Evolutionary conservation across 2,888 invertebrate species (phyloP), one percentile per base, ranked within the genome.

Genomic region (Drosophila buzzatii): DNA sequence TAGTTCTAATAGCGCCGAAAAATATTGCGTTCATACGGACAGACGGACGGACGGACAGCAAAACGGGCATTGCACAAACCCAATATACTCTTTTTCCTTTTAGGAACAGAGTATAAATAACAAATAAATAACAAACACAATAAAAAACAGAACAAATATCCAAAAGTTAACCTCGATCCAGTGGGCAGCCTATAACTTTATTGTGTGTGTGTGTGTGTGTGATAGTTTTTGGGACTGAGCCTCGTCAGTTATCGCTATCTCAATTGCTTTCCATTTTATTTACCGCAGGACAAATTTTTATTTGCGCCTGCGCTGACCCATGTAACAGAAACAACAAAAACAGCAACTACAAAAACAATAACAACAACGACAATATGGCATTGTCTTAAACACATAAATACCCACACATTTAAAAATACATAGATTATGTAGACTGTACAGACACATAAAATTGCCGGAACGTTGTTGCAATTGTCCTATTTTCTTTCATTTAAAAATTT

Each of bases 211-310:
- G 12, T 35, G 41, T 56, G 59, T 57, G 41, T 64, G 44, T 37
- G 51, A 44, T 47, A 41, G 31, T 18, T 27, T 55, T 55, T n/a
- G 23, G 39, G 14, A 27, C 35, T 58, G 77, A 35, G 71, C 45
- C 49, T 18, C 59, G 27, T 69, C 69, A 85, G 85, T 78, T 84
- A 84, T 87, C 87, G 85, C 79, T 74, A 84, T 87, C 82, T 82
- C 85, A 82, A 84, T 85, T 81, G 73, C 79, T 87, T 82, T 85
- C 81, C 85, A 85, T 87, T 87, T 87, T 87, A 85, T 89, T 85
- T 87, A 84, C 75, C 85, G 89, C 80, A 87, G 89, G 89, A 85
- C 85, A 89, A 87, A 85, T 85, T 85, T 89, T 81, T 80, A 80
- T 81, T 80, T 77, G 77, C 66, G 76, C 76, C 81, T 81, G 73